Base-by-base conservation (phyloP, 2,888 invertebrate genomes). In the Lamellibrachia columna region DNA sequence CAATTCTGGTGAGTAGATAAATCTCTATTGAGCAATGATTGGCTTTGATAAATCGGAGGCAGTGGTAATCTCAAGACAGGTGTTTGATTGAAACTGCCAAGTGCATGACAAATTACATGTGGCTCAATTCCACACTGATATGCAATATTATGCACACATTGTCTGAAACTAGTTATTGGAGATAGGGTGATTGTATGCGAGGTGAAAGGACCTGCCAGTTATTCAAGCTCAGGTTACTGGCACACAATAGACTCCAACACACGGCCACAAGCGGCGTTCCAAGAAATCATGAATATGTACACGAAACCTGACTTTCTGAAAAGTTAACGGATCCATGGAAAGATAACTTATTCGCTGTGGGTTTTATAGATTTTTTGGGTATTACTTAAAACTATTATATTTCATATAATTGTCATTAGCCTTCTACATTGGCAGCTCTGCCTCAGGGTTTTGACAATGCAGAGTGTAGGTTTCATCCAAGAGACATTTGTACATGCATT, bases 171-270 rank as follows among this genome's bases (percentile, higher is more conserved):
- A 75, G 75, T 75, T 75, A 75, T n/a, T 75, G 75, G 75, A 75
- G 75, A 75, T 75, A 75, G 75, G 75, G 22, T 75, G n/a, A 75
- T 75, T 75, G 75, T 75, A n/a, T 75, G 75, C 75, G 22, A 75
- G 75, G 75, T 75, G 75, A 75, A 75, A 75, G 75, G 75, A 75
- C 75, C 60, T 75, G 75, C 22, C 75, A 22, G 22, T 15, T 11
- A 22, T 75, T 22, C 4, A n/a, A 22, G 75, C 75, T 75, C 75
- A 6, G 11, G 75, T 75, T 75, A 75, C 75, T 75, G 75, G 22
- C 75, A 75, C 75, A 75, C 75, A 75, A 75, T 75, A 75, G 75
- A 75, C 4, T 9, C 7, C n/a, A n/a, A 22, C 22, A 22, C 75
- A 6, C 4, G 22, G n/a, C 22, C 75, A 75, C n/a, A 75, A 75